phyloP scores from a whole-genome alignment of 2,113 vertebrate genomes.

The Bubalus kerabau region DNA sequence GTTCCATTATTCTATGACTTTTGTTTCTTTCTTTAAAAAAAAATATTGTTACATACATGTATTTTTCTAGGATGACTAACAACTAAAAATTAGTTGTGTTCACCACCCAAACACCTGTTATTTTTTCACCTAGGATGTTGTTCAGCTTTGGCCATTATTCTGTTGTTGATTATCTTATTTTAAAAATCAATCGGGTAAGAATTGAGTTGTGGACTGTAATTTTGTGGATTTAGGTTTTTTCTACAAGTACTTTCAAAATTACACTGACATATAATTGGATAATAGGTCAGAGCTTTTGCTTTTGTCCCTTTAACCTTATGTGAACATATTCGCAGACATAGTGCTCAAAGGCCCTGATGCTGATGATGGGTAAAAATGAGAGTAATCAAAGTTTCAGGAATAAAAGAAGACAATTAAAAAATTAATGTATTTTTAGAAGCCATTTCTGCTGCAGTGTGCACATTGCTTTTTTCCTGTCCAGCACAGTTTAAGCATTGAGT shows the following conservation, averaged over 20 bases:
- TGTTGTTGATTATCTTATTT: not conserved
- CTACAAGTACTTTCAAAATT: slow-evolving; percentile 30
- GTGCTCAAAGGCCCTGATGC: not conserved
- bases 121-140: not conserved
- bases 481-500: not conserved
- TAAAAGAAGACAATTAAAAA: not conserved
- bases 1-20: not conserved
- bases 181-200: not conserved
- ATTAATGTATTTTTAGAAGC: not conserved
- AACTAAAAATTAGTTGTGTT: not conserved
- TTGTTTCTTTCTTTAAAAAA: slow-evolving; percentile 8
- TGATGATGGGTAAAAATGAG: not conserved
- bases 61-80: not conserved
- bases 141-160: not conserved
- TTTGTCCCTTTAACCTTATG: not conserved
- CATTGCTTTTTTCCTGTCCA: not conserved
- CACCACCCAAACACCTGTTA: not conserved
- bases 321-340: not conserved
- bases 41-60: not conserved
- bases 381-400: not conserved
- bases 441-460: not conserved
- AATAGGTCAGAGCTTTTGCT: not conserved
- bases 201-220: not conserved
- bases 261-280: not conserved
- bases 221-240: not conserved